These are phyloP conservation scores for Drosophila recens DNA, from an alignment of 2,888 invertebrate species.

Conservation along the genomic window DNA sequence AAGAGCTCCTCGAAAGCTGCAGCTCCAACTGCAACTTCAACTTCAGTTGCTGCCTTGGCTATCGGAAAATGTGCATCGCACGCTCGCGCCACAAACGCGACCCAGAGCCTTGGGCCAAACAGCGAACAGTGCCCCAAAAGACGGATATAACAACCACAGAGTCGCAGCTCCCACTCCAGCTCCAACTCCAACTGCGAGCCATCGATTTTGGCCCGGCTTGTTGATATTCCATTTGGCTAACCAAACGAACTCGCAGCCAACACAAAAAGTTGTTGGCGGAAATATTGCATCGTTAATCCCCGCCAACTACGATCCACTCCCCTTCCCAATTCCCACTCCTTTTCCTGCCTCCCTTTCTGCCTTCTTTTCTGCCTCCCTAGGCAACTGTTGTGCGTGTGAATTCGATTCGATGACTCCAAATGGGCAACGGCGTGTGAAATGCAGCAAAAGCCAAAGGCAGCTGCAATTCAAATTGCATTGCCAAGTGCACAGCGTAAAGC, in stretches of 20 bases:
- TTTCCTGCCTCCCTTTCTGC: too few relatives aligned
- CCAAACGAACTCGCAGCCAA: constrained; percentile 23
- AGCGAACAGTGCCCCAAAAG: constrained; percentile 19
- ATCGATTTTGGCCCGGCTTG: constrained; percentile 52
- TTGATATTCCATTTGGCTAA: constrained; percentile 70
- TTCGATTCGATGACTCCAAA: constrained; percentile 48
- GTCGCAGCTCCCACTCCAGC: constrained; percentile 1
- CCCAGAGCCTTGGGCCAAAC: constrained; percentile 53
- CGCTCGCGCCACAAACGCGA: constrained; percentile 56
- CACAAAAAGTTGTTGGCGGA: constrained; percentile 49
- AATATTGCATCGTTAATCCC: constrained; percentile 44
- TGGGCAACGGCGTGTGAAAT: constrained; percentile 56
- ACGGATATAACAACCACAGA: constrained; percentile 33
- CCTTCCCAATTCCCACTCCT: neutral
- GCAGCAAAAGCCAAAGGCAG: constrained; percentile 50
- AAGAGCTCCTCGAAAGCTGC: constrained; percentile 12
- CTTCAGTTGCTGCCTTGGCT: constrained; percentile 39
- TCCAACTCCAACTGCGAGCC: neutral
- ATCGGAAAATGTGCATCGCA: constrained; percentile 76
- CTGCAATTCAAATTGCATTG: constrained; percentile 55
- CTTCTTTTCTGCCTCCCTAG: too few relatives aligned
- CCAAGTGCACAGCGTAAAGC: constrained; percentile 56
- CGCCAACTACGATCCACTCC: neutral
- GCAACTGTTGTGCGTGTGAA: constrained; percentile 55
- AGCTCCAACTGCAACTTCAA: neutral